A percentile compares a stretch with the other conserved stretches of the same genome.
These are phyloP conservation scores for Diadema setosum DNA, from an alignment of 35 echinoderm and acorn worm species.

Conservation along the genomic window DNA sequence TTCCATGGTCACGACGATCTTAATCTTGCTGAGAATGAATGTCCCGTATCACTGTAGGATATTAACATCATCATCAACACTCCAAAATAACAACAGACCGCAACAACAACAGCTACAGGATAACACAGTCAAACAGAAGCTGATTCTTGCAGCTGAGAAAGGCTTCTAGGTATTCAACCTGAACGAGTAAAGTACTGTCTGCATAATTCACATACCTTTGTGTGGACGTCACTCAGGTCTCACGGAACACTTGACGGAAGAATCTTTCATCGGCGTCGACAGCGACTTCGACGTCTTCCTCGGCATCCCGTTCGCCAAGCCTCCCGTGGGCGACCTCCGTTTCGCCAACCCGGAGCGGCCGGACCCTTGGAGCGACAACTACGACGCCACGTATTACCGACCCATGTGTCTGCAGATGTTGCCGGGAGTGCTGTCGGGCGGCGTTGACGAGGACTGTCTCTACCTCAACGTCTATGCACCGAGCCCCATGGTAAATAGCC, in stretches of 20 bases:
- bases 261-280: slow-evolving; percentile 3
- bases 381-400: slow-evolving; percentile 29
- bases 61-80: too few relatives aligned
- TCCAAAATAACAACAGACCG: too few relatives aligned
- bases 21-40: too few relatives aligned
- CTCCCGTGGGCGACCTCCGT: slow-evolving; percentile 51
- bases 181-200: too few relatives aligned
- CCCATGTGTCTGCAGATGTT: background rate
- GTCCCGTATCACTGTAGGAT: too few relatives aligned
- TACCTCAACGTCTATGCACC: slow-evolving; percentile 62
- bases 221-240: background rate
- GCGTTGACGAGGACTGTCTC: slow-evolving; percentile 66
- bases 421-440: background rate
- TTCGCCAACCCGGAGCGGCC: slow-evolving; percentile 39
- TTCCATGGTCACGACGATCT: too few relatives aligned
- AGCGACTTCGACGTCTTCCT: slow-evolving; percentile 54
- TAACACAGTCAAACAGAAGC: too few relatives aligned
- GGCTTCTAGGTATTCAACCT: too few relatives aligned
- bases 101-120: too few relatives aligned
- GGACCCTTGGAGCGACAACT: slow-evolving; percentile 13
- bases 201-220: too few relatives aligned
- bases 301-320: slow-evolving; percentile 65
- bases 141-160: too few relatives aligned
- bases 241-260: background rate
- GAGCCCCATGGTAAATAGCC: slow-evolving; percentile 24